These are phyloP conservation scores for Rhyacophila evoluta DNA, from an alignment of 2,888 invertebrate species.

Conservation along the genomic window DNA sequence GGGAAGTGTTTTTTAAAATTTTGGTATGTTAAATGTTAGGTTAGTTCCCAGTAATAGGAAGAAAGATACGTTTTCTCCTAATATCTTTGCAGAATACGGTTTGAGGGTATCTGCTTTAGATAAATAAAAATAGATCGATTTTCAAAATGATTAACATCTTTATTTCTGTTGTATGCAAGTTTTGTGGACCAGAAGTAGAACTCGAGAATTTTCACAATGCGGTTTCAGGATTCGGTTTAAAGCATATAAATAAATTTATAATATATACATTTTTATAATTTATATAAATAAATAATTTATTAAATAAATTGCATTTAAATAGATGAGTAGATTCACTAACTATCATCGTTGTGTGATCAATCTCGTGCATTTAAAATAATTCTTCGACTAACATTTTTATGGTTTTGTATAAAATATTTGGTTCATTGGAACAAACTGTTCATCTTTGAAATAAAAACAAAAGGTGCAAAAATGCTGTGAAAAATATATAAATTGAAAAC, in stretches of 20 bases:
- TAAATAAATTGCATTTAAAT: slow-evolving; percentile 25
- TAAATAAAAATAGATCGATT: too few species aligned
- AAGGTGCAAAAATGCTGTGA: not conserved
- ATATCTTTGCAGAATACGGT: too few species aligned
- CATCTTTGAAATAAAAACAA: not conserved
- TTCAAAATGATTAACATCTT: not conserved
- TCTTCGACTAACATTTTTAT: slow-evolving; percentile 1
- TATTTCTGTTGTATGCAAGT: not conserved
- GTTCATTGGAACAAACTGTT: not conserved
- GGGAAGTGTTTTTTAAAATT: too few species aligned
- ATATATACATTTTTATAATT: slow-evolving; percentile 25
- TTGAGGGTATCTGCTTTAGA: too few species aligned
- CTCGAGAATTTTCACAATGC: not conserved
- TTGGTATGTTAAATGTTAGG: not conserved
- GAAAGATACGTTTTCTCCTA: not conserved
- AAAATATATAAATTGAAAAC: not conserved
- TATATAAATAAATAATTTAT: slow-evolving; percentile 33
- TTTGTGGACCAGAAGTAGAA: not conserved
- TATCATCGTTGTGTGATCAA: not conserved
- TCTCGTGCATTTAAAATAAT: slow-evolving; percentile 17
- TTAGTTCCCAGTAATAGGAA: not conserved
- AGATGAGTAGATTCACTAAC: not conserved
- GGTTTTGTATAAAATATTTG: slow-evolving; percentile 18
- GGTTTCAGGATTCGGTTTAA: not conserved
- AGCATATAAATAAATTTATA: not conserved